Evolutionary conservation across 1,140 invertebrate genomes (phyloP), one percentile per base, ranked within the genome.

Genomic region (Solen grandis): DNA sequence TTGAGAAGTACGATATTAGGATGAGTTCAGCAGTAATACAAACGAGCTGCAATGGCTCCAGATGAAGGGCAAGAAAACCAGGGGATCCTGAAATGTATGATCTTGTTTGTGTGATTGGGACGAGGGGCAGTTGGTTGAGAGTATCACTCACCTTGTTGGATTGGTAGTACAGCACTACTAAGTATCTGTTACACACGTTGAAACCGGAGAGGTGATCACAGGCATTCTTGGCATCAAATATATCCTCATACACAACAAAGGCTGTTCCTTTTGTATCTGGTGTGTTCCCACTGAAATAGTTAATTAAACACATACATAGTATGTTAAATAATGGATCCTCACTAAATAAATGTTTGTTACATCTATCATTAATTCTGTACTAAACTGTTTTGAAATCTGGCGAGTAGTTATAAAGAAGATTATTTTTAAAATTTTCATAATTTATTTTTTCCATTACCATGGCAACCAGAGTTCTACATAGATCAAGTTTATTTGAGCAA

Each of bases 151-250:
- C 93, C 88, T 93, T 93, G 79, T 90, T 93, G 62, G 94, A 93
- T 90, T 96, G 95, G 93, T 99, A 99, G 92, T 99, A 99, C 0
- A 99, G 93, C 0, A 99, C 98, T 22, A 99, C 98, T 41, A 99
- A 93, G 92, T 99, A 99, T 87, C 99, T 94, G 92, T 99, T 99
- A 92, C 98, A 99, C 22, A 99, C 99, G 92, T 99, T 99, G 91
- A 99, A 99, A 33, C 99, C 99, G 78, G 97, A 99, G 52, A 99
- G 93, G 93, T 99, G 98, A 93, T 99, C 99, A 93, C 99, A 99
- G 13, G 99, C 99, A 94, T 99, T 99, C 93, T 99, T 99, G 0
- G 98, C 99, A 95, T 99, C 99, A 94, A 99, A 99, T 87, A 99
- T 99, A 91, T 99, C 99, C 94, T 99, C 99, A 93, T 99, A 99